A percentile compares a stretch with the other conserved stretches of the same genome.
These are phyloP conservation scores for Thaumetopoea pityocampa DNA, from an alignment of 1,140 invertebrate genomes.

Conservation along the genomic window DNA sequence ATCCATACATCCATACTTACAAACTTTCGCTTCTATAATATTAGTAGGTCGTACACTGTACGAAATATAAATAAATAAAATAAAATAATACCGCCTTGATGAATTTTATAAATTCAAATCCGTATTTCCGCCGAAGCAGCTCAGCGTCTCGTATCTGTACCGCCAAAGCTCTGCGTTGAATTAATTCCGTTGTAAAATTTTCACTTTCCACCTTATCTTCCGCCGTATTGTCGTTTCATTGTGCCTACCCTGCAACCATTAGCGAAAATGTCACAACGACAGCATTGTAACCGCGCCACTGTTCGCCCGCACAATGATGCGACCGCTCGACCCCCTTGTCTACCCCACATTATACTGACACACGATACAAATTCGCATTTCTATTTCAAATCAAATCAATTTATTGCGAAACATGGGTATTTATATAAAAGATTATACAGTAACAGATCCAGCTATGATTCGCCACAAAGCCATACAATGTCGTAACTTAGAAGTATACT, in stretches of 20 bases:
- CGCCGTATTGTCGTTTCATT: constrained; percentile 72
- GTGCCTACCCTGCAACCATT: constrained; percentile 72
- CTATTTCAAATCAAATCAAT: constrained; percentile 64
- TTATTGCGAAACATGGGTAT: too few relatives aligned
- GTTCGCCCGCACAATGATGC: constrained; percentile 62
- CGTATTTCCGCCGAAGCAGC: too few relatives aligned
- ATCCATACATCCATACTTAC: too few relatives aligned
- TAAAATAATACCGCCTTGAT: too few relatives aligned
- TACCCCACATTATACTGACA: constrained; percentile 52
- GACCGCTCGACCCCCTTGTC: constrained; percentile 52
- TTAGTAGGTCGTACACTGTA: too few relatives aligned
- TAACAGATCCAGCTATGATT: too few relatives aligned
- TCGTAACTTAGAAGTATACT: too few relatives aligned
- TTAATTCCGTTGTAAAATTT: constrained; percentile 71
- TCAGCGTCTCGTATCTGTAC: constrained; percentile 32
- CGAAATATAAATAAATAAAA: too few relatives aligned
- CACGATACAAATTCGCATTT: constrained; percentile 61
- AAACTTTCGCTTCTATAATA: too few relatives aligned
- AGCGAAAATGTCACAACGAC: constrained; percentile 71
- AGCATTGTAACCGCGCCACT: constrained; percentile 66
- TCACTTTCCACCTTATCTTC: constrained; percentile 72
- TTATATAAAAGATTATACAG: too few relatives aligned
- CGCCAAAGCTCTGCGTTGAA: constrained; percentile 46
- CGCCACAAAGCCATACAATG: too few relatives aligned
- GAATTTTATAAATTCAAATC: too few relatives aligned